Percentiles rank a stretch among this genome's conserved stretches.
Conservation (phyloP, 2,797 vertebrate species). For the Semotilus atromaculatus region DNA sequence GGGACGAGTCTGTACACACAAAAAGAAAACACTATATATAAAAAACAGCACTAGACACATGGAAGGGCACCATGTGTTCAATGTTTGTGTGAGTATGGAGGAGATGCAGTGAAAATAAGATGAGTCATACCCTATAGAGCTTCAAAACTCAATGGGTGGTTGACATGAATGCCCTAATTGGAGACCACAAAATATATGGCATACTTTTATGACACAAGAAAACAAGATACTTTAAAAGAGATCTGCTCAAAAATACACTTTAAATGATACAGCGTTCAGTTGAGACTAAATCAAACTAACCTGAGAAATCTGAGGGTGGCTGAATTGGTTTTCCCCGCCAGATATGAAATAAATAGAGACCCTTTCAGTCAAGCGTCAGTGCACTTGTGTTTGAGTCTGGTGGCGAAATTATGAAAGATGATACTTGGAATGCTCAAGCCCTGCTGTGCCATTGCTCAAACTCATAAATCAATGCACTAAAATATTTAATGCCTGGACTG, state of each 20-base stretch:
- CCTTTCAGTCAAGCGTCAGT: constrained; percentile 47
- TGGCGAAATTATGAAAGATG: constrained; percentile 50
- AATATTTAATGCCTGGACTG: constrained; percentile 41
- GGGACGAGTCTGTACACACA: not conserved
- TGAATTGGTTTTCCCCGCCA: constrained; percentile 45
- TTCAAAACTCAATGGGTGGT: not conserved
- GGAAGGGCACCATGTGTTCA: not conserved
- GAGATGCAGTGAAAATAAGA: not conserved
- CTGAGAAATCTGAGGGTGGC: constrained; percentile 27
- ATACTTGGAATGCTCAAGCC: constrained; percentile 44
- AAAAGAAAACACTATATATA: not conserved
- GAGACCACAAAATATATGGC: constrained; percentile 17
- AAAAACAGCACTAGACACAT: not conserved
- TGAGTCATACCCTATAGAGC: constrained; percentile 21
- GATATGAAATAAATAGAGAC: constrained; percentile 48
- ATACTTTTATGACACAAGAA: constrained; percentile 22
- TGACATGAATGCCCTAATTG: constrained; percentile 28
- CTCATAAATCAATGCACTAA: constrained; percentile 44
- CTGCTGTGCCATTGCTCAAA: constrained; percentile 26
- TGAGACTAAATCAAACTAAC: constrained; percentile 30
- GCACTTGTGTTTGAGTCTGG: constrained; percentile 36
- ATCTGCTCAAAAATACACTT: constrained; percentile 19
- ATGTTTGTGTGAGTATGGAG: not conserved
- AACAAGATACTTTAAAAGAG: constrained; percentile 24
- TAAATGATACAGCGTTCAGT: constrained; percentile 15